Base-by-base conservation (phyloP, 1,140 invertebrate species). In the Lineus longissimus region DNA sequence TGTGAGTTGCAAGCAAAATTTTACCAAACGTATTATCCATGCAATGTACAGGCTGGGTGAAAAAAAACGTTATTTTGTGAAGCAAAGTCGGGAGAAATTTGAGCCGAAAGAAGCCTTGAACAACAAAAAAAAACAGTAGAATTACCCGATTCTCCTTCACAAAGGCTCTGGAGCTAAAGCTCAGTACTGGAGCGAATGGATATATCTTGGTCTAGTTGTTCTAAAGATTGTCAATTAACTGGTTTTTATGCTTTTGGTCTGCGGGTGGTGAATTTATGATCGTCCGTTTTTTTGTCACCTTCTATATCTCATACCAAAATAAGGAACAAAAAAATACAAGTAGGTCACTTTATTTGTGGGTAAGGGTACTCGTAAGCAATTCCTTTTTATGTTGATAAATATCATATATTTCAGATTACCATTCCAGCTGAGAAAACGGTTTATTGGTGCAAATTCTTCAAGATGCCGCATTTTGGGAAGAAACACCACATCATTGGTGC, bases 361-460 rank as follows among this genome's bases (percentile, higher is more conserved):
- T n/a, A n/a, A n/a, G n/a, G n/a, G n/a, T n/a, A n/a, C n/a, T n/a
- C n/a, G n/a, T n/a, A n/a, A n/a, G n/a, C n/a, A n/a, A n/a, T n/a
- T n/a, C n/a, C n/a, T n/a, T n/a, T n/a, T n/a, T n/a, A n/a, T n/a
- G n/a, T n/a, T n/a, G n/a, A n/a, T n/a, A n/a, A n/a, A n/a, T n/a
- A n/a, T n/a, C n/a, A n/a, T n/a, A n/a, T n/a, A n/a, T n/a, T 51
- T 51, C n/a, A 51, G 47, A 27, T 23, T 51, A 51, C n/a, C 4
- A 23, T 51, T 23, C 47, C 47, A 6, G 4, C n/a, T 51, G 25
- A 51, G 4, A 4, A 51, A 13, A 54, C 41, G 17, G 6, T 61
- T 36, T 47, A 62, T 23, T 56, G 33, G 54, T 61, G 41, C 57
- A 25, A 65, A 59, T 47, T 61, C 41, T 54, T 61, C 27, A 55